Percentiles rank a stretch among this genome's conserved stretches.
phyloP scores from a whole-genome alignment of 1,140 invertebrate genomes.

The Drosophila chauvacae region DNA sequence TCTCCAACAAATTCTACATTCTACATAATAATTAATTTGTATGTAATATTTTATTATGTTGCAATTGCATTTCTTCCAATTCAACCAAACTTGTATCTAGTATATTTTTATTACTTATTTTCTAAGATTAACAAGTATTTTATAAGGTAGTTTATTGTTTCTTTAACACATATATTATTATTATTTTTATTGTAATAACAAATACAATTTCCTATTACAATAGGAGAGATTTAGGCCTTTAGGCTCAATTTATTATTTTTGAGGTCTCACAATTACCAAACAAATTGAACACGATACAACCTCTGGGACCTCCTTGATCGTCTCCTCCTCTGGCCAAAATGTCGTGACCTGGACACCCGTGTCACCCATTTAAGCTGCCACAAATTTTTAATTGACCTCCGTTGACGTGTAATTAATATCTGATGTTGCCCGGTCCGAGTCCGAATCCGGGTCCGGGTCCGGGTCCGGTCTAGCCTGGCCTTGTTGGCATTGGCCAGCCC shows the following conservation, averaged over 20 bases:
- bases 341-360: slow-evolving; percentile 22
- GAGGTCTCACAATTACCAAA: slow-evolving; percentile 19
- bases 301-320: background rate
- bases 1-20: no score
- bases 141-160: no score
- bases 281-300: slow-evolving; percentile 18
- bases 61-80: no score
- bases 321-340: background rate
- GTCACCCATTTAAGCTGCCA: slow-evolving; percentile 51
- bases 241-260: no score
- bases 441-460: background rate
- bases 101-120: no score
- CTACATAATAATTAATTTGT: no score
- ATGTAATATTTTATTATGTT: no score
- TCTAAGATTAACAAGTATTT: no score
- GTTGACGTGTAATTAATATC: slow-evolving; percentile 57
- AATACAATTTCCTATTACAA: no score
- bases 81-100: no score
- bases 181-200: background rate
- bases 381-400: slow-evolving; percentile 56
- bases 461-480: background rate
- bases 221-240: no score
- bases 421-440: slow-evolving; percentile 21
- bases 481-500: slow-evolving; percentile 22
- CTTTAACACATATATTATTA: no score